Base-by-base conservation (phyloP, 2,797 vertebrate genomes). In the Centropyge bicolor region DNA sequence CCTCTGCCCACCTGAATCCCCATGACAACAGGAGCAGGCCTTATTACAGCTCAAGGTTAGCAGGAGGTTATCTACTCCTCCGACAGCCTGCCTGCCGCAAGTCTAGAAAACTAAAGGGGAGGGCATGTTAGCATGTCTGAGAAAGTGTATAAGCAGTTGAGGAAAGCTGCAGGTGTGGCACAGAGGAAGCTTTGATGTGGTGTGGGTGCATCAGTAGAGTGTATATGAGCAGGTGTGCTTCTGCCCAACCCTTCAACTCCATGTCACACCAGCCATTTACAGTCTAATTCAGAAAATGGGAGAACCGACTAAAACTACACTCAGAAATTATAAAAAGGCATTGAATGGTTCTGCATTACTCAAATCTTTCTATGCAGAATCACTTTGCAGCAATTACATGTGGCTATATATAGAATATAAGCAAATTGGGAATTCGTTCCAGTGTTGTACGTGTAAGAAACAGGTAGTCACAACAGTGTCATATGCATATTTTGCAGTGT, bases 1-100 rank as follows among this genome's bases (percentile, higher is more conserved):
- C 78, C 66, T 86, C 64, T 56, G 70, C 84, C 87, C 78, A 91
- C 84, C 86, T 90, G 84, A 88, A 88, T 82, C 66, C 78, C 73
- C 70, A 61, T 84, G 90, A 93, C 78, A 92, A 91, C 78, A 81
- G 76, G 74, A 88, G 59, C 81, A 59, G 79, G 56, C 71, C 78
- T 87, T 82, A 88, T 92, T 92, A 91, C 78, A 89, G 89, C 88
- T 93, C 91, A 95, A 95, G 95, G 94, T 94, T 88, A 94, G 78
- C 80, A 65, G 67, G 84, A 93, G 91, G 92, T 94, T 91, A 89
- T 88, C 85, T 54, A 40, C 69, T 88, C 76, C 79, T 87, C 81
- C 91, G 90, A 94, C 89, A 89, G 80, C 60, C 74, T 72, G 80
- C 55, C 81, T 77, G 84, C 76, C 14, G 64, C 60, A 89, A 36